Base-by-base conservation (phyloP, 2,888 invertebrate species). In the Drepana falcataria region DNA sequence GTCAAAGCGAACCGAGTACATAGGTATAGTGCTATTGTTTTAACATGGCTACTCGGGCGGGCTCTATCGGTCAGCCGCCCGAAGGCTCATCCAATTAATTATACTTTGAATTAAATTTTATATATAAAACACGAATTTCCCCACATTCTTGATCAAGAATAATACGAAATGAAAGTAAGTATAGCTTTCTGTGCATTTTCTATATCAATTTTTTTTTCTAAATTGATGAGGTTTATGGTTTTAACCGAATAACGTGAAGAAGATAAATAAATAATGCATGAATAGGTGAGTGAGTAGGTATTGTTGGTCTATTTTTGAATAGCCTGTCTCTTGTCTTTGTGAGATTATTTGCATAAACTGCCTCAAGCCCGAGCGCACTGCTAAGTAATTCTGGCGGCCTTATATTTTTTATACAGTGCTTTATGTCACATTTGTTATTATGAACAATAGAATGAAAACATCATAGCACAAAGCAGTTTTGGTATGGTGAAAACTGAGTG, bases 11-110 rank as follows among this genome's bases (percentile, higher is more conserved):
- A 70, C 68, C 64, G 64, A 68, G 72, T 75, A 64, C 66, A 72
- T 75, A 75, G 73, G 64, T 73, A 75, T 71, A 64, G 69, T 63
- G 63, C 73, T 65, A 83, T 86, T 86, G 84, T 86, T 81, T 76
- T 57, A 63, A 54, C 57, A 65, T 63, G 70, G 68, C 68, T 64
- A 63, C 56, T 62, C 59, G 68, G 64, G 61, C 60, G 67, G 21
- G 68, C 71, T 71, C 57, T 70, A 69, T 73, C 71, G 66, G 63
- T 65, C 63, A 64, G 59, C 63, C 65, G 64, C 65, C 69, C 63
- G 9, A 9, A 6, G 44, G 44, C 44, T 9, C 3, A 9, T 44
- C 44, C 6, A 44, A 44, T 44, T 9, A 9, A 44, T 9, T 44
- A 9, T 9, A 44, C 37, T 37, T 3, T 4, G 5, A 37, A 37